Conservation (phyloP, 2,888 invertebrate species). For the Scotopteryx bipunctaria region DNA sequence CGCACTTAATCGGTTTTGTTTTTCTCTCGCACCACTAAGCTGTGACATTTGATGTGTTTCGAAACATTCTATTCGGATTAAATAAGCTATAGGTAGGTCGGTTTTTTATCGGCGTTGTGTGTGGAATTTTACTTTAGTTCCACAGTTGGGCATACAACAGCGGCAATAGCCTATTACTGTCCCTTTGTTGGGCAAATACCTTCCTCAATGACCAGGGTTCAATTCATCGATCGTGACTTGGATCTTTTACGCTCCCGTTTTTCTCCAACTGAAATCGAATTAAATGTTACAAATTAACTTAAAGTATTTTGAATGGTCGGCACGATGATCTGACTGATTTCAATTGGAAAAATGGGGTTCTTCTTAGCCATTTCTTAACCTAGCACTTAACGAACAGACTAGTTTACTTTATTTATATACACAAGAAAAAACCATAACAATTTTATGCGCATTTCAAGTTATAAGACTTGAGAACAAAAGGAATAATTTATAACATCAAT, state of each 20-base stretch:
- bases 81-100: no score
- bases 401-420: neutral
- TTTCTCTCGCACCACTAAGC: neutral
- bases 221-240: neutral
- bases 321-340: no score
- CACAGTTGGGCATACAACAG: slow-evolving; percentile 35
- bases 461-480: neutral
- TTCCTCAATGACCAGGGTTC: slow-evolving; percentile 26
- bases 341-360: no score
- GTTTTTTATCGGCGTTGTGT: no score
- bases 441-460: slow-evolving; percentile 1
- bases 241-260: neutral
- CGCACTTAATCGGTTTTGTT: no score
- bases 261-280: neutral
- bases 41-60: slow-evolving; percentile 2
- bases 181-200: slow-evolving; percentile 40
- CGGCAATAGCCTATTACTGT: slow-evolving; percentile 45
- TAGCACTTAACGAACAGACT: neutral
- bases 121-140: no score
- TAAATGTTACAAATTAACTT: no score
- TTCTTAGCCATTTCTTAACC: no score
- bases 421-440: neutral
- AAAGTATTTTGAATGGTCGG: no score
- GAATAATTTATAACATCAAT: neutral
- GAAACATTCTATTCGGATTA: slow-evolving; percentile 3